Evolutionary conservation across 2,797 vertebrate species (phyloP), one percentile per base, ranked within the genome.

Genomic region (Microctenopoma steveboyesi): DNA sequence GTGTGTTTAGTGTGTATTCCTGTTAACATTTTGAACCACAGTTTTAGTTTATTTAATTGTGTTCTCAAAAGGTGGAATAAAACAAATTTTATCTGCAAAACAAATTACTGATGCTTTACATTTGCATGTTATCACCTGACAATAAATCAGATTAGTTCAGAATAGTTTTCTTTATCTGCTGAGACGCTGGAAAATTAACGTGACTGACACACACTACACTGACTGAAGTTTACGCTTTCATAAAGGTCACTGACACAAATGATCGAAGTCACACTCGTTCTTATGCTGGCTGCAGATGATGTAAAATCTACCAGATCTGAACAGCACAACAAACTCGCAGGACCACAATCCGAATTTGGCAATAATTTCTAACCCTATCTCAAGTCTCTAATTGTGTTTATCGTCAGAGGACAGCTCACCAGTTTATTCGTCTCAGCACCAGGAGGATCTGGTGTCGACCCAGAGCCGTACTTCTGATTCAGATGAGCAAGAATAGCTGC

Each of bases 401-500:
- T 30, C 4, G 9, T 43, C 28, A 54, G 67, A 18, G 5, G 6
- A 18, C 2, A 25, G 47, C 92, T 94, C 85, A 95, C 97, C 94
- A 84, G 79, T 76, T 93, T 94, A 92, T 86, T 96, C 63, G 93
- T 93, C 48, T 97, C 96, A 77, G 91, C 90, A 49, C 90, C 80
- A 54, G 94, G 79, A 37, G 51, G 25, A 59, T 99, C 97, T 64
- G 91, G 84, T 64, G 89, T 86, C 0, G 95, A 98, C 57, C 96
- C 96, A 22, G 97, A 97, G 64, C 98, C 98, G 0, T 99, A 99
- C 85, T 99, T 99, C 92, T 98, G 97, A 90, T 99, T 98, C 68
- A 99, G 93, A 79, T 98, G 98, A 57, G 97, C 98, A 45, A 99
- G 95, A 82, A 99, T 99, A 86, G 98, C 98, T 89, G 98, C 98